Evolutionary conservation across 2,113 vertebrate genomes (phyloP), one percentile per base, ranked within the genome.

Genomic region (Thunnus thynnus): DNA sequence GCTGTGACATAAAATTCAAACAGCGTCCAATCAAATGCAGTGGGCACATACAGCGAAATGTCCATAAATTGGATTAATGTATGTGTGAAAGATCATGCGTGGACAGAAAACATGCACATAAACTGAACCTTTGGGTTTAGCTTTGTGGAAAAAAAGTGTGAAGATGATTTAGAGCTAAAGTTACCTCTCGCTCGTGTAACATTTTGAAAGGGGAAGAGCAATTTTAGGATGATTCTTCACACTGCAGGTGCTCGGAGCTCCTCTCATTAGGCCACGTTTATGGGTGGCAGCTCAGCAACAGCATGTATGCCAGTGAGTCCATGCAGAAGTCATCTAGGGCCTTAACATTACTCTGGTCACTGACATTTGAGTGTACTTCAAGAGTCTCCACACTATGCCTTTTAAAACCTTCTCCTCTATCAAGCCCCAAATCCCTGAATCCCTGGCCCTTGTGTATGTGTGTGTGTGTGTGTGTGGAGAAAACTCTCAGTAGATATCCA

Each of bases 141-240:
- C 78, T 86, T 86, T 93, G 86, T 84, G 76, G 58, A 20, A 50
- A 77, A 72, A 78, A 86, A 22, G 22, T 86, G 78, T 84, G 75
- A 89, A 86, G 82, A 85, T 86, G 82, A 93, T 92, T 92, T 83
- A 46, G 61, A 70, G 82, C 79, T 78, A 83, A 93, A 91, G 87
- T 89, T 86, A 56, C 73, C 88, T 78, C 84, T 86, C 85, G 50
- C 86, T 89, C 58, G 62, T 88, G 87, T 90, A 76, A 91, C 84
- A 93, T 91, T 94, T 92, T 86, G 80, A 83, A 92, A 89, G 84
- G 86, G 90, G 86, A 88, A 88, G 82, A 86, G 76, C 88, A 93
- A 94, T 94, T 94, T 90, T 83, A 18, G 68, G 70, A 84, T 18
- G 88, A 94, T 93, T 94, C 86, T 92, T 86, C 89, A 90, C 93